Base-by-base conservation (phyloP, 2,797 vertebrate genomes). In the Alcedo atthis region DNA sequence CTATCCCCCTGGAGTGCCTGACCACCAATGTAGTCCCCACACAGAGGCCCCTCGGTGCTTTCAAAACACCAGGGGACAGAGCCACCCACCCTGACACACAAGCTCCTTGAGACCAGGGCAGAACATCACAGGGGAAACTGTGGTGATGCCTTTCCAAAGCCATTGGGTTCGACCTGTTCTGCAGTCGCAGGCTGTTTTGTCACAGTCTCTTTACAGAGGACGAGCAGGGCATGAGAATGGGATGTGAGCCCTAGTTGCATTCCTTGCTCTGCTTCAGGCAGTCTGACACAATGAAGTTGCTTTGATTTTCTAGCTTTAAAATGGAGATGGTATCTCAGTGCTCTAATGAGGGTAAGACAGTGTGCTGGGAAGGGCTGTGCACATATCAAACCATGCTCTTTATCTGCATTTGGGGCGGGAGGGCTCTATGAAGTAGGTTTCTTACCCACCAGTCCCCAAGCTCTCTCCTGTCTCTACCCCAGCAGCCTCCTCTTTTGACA, bases 21-120 rank as follows among this genome's bases (percentile, higher is more conserved):
- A 22, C 61, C 67, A 19, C 12, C 0, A 0, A 3, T 32, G 51
- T 2, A 0, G 32, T 10, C 40, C 54, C 24, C 45, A 7, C 1
- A 8, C 17, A 78, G 45, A 71, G 24, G 26, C 9, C 24, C 62
- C 3, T 1, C 6, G 13, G 53, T 82, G 61, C 8, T 54, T 24
- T 26, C 51, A 30, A 45, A 45, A 55, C 1, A 6, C 10, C 3
- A 5, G 28, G 40, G 55, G 49, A 77, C 48, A 43, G 71, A 57
- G 73, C n/a, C 33, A 61, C 48, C n/a, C 45, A 8, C 1, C 24
- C n/a, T 45, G 45, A 61, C 53, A 70, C 28, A 59, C 58, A 6
- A 48, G 15, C 40, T 87, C 33, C 51, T 13, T 0, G 20, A 66
- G 62, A 63, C 5, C 7, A 12, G 20, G 6, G 12, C 21, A 33